phyloP scores from a whole-genome alignment of 2,888 invertebrate genomes.

The Plagodis dolabraria region DNA sequence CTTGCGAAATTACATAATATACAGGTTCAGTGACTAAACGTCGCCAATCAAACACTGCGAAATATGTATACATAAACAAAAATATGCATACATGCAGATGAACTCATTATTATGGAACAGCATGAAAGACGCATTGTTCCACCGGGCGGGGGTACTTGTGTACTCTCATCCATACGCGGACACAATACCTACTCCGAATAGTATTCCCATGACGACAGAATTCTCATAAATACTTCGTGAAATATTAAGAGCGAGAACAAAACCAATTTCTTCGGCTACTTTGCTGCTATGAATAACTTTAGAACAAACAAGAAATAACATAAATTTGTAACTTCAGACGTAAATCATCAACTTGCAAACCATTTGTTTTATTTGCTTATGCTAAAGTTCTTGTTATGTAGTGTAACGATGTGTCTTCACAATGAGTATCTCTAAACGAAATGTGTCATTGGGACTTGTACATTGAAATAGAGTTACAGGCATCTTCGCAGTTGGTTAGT shows the following conservation, averaged over 20 bases:
- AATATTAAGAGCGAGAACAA: background rate
- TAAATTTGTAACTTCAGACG: conserved; percentile 16
- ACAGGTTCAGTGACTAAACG: no score
- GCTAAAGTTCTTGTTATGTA: conserved; percentile 18
- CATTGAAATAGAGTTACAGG: conserved; percentile 14
- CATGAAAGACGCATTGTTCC: conserved; percentile 35
- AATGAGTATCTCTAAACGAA: conserved; percentile 26
- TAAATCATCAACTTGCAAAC: conserved; percentile 19
- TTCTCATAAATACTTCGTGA: no score
- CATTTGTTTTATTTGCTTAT: conserved; percentile 30
- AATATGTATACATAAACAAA: conserved; percentile 1
- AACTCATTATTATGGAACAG: conserved; percentile 14
- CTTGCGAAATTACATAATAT: no score
- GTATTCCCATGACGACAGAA: conserved; percentile 20
- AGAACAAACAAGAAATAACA: conserved; percentile 8
- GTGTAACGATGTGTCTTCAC: conserved; percentile 14
- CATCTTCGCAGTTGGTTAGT: conserved; percentile 6
- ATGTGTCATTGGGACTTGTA: conserved; percentile 21
- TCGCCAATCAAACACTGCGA: background rate
- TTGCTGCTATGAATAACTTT: background rate
- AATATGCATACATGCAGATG: conserved; percentile 16
- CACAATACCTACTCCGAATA: conserved; percentile 32
- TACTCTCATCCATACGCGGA: conserved; percentile 8
- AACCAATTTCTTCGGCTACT: conserved; percentile 1
- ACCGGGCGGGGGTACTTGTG: conserved; percentile 13